Conservation (phyloP, 2,888 invertebrate species). For the Lepidonotus clava region DNA sequence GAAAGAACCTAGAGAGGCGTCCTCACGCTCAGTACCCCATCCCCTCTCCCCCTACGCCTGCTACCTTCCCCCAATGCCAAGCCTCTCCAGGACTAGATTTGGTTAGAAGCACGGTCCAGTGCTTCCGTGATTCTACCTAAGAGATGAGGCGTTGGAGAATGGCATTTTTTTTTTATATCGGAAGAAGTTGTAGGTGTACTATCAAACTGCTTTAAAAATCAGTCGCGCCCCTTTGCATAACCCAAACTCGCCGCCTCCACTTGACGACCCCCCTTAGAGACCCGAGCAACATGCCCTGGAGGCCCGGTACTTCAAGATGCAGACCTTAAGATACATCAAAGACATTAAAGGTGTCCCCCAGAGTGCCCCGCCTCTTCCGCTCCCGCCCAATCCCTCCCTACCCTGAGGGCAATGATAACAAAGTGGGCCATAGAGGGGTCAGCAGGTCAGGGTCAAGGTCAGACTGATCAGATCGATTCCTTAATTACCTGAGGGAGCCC, state of each 20-base stretch:
- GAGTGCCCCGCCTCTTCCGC: not conserved
- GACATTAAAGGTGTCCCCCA: slow-evolving; percentile 26
- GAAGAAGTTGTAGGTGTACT: no score
- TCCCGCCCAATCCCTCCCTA: not conserved
- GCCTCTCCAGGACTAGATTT: no score
- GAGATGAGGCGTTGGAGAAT: no score
- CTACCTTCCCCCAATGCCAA: no score
- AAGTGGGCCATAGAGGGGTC: slow-evolving; percentile 38
- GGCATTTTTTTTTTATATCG: no score
- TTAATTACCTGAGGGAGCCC: slow-evolving; percentile 23
- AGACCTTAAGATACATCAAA: not conserved
- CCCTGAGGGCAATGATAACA: slow-evolving; percentile 25
- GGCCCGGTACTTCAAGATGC: not conserved
- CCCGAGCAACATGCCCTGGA: not conserved
- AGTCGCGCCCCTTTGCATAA: no score
- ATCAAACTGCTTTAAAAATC: no score
- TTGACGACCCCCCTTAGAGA: not conserved
- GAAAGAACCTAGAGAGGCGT: no score
- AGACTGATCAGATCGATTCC: slow-evolving; percentile 46
- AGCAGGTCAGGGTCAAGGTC: slow-evolving; percentile 16
- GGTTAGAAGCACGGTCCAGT: no score
- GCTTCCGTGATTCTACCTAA: no score
- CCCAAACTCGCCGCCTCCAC: not conserved
- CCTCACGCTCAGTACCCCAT: no score
- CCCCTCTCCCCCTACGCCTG: no score